A percentile compares a stretch with the other conserved stretches of the same genome.
phyloP scores from a whole-genome alignment of 2,888 invertebrate genomes.

The Neuroscelio doddi region DNA sequence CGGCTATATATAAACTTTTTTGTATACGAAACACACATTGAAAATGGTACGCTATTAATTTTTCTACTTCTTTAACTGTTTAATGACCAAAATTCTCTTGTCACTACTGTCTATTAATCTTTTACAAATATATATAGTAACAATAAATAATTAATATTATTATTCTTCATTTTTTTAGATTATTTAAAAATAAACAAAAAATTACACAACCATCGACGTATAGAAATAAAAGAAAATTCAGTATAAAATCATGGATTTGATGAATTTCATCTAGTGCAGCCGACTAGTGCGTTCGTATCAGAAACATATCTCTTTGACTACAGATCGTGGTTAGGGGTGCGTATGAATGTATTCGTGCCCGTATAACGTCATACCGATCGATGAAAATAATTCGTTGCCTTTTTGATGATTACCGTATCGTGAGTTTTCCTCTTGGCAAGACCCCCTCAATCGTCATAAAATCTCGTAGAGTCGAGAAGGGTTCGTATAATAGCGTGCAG shows the following conservation, averaged over 20 bases:
- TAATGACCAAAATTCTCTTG: no score
- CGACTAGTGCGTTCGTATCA: not conserved
- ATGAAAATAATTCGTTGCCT: constrained; percentile 65
- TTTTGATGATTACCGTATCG: constrained; percentile 60
- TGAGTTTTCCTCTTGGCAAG: constrained; percentile 48
- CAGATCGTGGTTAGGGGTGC: constrained; percentile 58
- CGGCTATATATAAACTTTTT: no score
- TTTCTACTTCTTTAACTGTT: no score
- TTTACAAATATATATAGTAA: no score
- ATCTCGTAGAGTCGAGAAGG: constrained; percentile 55
- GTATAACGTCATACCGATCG: constrained; percentile 55
- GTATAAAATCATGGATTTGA: constrained; percentile 32
- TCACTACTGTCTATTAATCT: no score
- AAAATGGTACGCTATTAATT: no score
- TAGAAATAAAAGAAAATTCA: constrained; percentile 9
- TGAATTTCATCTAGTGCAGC: constrained; percentile 4
- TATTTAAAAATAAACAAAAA: not conserved
- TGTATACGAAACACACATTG: no score
- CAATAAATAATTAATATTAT: no score
- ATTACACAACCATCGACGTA: not conserved
- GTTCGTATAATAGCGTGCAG: constrained; percentile 54
- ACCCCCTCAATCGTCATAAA: constrained; percentile 57
- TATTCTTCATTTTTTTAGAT: no score
- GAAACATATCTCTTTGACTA: constrained; percentile 58
- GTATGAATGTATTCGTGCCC: constrained; percentile 40